phyloP scores from a whole-genome alignment of 2,888 invertebrate species.

The Clistopyga incitator region DNA sequence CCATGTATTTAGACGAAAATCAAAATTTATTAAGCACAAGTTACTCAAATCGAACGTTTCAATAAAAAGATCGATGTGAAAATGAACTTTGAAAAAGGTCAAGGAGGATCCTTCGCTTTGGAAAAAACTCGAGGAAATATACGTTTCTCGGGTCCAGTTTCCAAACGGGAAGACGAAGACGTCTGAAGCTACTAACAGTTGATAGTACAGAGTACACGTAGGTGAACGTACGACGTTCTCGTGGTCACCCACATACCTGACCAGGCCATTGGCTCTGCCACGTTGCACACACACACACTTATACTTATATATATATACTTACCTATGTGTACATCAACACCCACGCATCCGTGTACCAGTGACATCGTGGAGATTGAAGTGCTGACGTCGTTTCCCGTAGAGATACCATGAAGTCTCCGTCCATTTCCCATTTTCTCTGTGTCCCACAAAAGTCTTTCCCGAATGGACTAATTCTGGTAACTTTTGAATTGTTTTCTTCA shows the following conservation, averaged over 20 bases:
- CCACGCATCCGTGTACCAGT: constrained; percentile 18
- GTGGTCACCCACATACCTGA: constrained; percentile 68
- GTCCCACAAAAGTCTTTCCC: no score
- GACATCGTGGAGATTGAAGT: constrained; percentile 14
- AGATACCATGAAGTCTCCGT: neutral
- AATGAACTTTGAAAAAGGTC: neutral
- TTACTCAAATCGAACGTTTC: no score
- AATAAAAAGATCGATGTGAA: neutral
- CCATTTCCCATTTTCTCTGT: constrained; percentile 8
- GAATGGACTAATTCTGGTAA: no score
- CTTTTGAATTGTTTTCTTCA: no score
- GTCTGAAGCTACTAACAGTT: neutral
- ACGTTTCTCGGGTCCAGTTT: constrained; percentile 15
- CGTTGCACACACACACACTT: constrained; percentile 13
- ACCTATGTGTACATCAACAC: neutral
- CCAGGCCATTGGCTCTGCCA: constrained; percentile 60
- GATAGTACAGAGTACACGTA: neutral
- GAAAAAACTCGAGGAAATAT: constrained; percentile 1
- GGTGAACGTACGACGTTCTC: constrained; percentile 6
- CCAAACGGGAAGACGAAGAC: constrained; percentile 1
- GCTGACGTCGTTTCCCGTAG: neutral
- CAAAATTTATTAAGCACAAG: no score
- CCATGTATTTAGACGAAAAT: no score
- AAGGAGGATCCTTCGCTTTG: neutral
- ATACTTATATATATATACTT: no score